Conservation (phyloP, 2,113 vertebrate species). For the Ammodytes marinus region DNA sequence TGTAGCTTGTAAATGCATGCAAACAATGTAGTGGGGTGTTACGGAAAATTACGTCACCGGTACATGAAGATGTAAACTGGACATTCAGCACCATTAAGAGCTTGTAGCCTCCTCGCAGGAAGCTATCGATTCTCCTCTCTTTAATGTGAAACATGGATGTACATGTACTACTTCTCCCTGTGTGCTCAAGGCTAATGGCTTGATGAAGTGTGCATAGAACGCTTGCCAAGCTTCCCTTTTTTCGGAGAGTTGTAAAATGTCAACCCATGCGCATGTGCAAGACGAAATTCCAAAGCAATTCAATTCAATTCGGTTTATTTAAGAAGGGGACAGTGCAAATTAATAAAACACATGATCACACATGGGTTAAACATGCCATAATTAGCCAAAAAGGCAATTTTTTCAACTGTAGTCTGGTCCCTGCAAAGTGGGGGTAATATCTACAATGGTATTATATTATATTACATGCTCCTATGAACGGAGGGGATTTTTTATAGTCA, state of each 20-base stretch:
- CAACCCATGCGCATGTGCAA: conserved; percentile 36
- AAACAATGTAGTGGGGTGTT: background rate
- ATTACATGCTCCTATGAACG: conserved; percentile 71
- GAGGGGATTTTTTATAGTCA: conserved; percentile 69
- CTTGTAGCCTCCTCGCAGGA: conserved; percentile 13
- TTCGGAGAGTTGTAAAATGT: conserved; percentile 57
- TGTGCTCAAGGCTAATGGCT: conserved; percentile 68
- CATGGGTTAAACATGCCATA: no score
- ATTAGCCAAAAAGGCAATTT: no score
- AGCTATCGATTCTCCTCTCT: conserved; percentile 59
- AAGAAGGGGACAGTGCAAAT: no score
- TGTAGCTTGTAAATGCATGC: background rate
- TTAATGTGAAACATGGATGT: conserved; percentile 67
- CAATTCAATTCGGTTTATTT: no score
- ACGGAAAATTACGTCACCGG: background rate
- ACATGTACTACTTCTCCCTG: conserved; percentile 19
- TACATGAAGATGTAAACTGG: conserved; percentile 30
- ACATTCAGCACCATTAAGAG: conserved; percentile 34
- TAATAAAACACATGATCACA: no score
- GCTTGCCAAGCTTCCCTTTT: conserved; percentile 54
- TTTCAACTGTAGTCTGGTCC: no score
- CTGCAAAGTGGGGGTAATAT: conserved; percentile 38
- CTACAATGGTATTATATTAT: conserved; percentile 73
- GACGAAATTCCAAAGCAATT: no score
- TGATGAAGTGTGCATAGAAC: conserved; percentile 60